phyloP scores from a whole-genome alignment of 2,888 invertebrate species.

The Caenorhabditis panamensis region DNA sequence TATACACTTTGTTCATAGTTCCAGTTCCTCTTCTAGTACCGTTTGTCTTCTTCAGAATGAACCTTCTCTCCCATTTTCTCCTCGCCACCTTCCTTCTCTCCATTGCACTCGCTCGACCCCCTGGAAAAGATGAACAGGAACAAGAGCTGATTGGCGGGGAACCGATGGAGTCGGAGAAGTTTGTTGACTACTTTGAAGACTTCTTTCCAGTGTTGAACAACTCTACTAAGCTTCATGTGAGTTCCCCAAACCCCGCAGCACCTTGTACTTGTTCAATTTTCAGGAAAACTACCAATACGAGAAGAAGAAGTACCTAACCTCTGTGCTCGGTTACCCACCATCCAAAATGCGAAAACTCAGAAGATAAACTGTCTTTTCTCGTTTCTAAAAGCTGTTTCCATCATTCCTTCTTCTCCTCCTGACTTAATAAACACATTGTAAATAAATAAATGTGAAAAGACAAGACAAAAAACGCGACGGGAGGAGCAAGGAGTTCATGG shows the following conservation, averaged over 20 bases:
- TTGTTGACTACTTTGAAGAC: slow-evolving; percentile 61
- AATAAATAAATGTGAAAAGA: slow-evolving; percentile 41
- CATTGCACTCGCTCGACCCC: slow-evolving; percentile 17
- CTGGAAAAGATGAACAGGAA: slow-evolving; percentile 29
- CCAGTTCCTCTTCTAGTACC: no score
- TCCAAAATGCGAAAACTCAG: slow-evolving; percentile 47
- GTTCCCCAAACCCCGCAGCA: neutral
- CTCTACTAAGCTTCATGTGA: slow-evolving; percentile 58
- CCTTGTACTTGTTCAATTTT: neutral
- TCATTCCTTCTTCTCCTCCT: neutral
- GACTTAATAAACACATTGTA: slow-evolving; percentile 47
- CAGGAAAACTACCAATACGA: slow-evolving; percentile 65
- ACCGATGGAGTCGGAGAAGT: slow-evolving; percentile 30
- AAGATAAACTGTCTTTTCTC: slow-evolving; percentile 11
- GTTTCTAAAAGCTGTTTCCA: neutral
- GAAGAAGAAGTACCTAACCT: slow-evolving; percentile 63
- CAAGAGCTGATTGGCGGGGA: slow-evolving; percentile 28
- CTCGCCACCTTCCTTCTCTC: slow-evolving; percentile 6
- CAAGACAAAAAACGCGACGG: slow-evolving; percentile 26
- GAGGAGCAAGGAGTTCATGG: slow-evolving; percentile 43
- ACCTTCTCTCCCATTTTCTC: no score
- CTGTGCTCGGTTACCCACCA: slow-evolving; percentile 44
- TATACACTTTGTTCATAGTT: neutral
- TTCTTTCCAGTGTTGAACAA: slow-evolving; percentile 53
- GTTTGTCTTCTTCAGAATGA: neutral